Evolutionary conservation across 2,113 vertebrate species (phyloP).

Genomic region (Neodon shergylaensis): DNA sequence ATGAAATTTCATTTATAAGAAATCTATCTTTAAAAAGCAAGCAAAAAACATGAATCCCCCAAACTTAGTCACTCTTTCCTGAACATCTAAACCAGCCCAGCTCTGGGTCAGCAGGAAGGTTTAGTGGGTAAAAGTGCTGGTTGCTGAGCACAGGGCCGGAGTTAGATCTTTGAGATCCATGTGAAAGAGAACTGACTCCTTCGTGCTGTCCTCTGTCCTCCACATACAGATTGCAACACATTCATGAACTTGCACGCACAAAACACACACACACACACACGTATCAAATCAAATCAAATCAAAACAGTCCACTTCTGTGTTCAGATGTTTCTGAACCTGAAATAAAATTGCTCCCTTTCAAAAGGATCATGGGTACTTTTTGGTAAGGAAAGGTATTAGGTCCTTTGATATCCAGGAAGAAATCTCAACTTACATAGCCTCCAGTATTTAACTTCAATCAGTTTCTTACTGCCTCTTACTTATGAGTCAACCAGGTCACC

Average conservation of each 20-base stretch:
- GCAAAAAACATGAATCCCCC: not conserved
- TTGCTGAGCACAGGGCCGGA: not conserved
- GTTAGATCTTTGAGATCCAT: not conserved
- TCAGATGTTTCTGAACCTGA: not conserved
- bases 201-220: not conserved
- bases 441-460: conserved; percentile 35
- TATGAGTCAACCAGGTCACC: conserved; percentile 47
- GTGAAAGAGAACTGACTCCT: too few species aligned
- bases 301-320: conserved; percentile 10
- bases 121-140: not conserved
- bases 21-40: not conserved
- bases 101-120: too few species aligned
- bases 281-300: not conserved
- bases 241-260: too few species aligned
- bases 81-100: not conserved
- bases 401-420: conserved; percentile 34
- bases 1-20: conserved; percentile 51
- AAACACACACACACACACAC: not conserved
- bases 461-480: conserved; percentile 43
- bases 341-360: not conserved
- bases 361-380: not conserved
- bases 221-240: not conserved
- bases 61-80: conserved; percentile 48
- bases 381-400: conserved; percentile 27
- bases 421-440: conserved; percentile 12